phyloP scores from a whole-genome alignment of 1,140 invertebrate genomes.

The Drosophila sp. region DNA sequence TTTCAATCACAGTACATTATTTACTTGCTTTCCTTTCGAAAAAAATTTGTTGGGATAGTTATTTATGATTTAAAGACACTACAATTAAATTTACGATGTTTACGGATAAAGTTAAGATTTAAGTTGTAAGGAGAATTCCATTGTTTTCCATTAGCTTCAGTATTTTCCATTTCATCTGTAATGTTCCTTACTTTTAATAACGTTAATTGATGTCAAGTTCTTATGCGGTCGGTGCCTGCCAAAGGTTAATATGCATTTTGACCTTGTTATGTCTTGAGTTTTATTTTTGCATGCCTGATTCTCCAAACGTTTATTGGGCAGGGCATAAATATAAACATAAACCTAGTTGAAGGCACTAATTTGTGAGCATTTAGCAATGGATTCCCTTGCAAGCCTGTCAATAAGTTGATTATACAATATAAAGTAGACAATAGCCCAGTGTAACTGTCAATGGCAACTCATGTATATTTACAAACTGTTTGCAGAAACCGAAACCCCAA shows the following conservation, averaged over 20 bases:
- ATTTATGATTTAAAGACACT: too few relatives aligned
- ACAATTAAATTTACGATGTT: too few relatives aligned
- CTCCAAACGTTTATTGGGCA: not conserved
- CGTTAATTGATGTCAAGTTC: constrained; percentile 8
- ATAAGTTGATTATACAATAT: constrained; percentile 52
- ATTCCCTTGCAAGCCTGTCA: constrained; percentile 31
- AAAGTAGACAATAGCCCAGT: constrained; percentile 32
- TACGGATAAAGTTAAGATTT: too few relatives aligned
- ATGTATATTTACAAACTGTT: constrained; percentile 21
- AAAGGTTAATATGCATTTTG: constrained; percentile 17
- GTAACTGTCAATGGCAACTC: constrained; percentile 57
- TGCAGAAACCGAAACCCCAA: constrained; percentile 28
- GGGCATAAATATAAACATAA: constrained; percentile 13
- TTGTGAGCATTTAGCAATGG: constrained; percentile 29
- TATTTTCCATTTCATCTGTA: not conserved
- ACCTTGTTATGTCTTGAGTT: constrained; percentile 19
- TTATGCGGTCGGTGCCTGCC: not conserved
- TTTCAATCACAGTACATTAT: too few relatives aligned
- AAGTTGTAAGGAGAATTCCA: too few relatives aligned
- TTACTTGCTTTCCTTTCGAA: too few relatives aligned
- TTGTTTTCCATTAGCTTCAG: too few relatives aligned
- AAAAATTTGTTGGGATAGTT: too few relatives aligned
- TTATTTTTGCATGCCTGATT: not conserved
- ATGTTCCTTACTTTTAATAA: not conserved
- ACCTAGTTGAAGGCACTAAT: constrained; percentile 29